Percentiles rank a stretch among this genome's conserved stretches.
These are phyloP conservation scores for Ceyx erithaca DNA, from an alignment of 2,797 vertebrate genomes.

Conservation along the genomic window DNA sequence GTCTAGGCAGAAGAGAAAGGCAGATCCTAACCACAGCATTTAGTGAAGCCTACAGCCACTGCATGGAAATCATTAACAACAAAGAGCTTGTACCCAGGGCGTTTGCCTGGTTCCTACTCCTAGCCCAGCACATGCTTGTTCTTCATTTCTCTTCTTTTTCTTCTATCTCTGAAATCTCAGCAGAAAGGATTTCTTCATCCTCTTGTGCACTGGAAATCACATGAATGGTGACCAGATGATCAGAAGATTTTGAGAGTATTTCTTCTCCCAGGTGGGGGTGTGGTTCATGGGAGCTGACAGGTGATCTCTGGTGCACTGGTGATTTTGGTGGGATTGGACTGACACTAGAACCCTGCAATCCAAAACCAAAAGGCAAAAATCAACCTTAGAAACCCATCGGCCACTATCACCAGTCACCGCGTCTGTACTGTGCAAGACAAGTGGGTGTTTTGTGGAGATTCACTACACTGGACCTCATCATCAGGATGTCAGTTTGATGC, in stretches of 20 bases:
- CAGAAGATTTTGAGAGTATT: conserved; percentile 67
- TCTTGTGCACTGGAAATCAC: conserved; percentile 75
- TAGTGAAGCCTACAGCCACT: background rate
- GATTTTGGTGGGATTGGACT: conserved; percentile 73
- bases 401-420: accelerated
- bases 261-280: background rate
- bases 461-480: accelerated
- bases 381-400: background rate
- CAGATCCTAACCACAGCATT: background rate
- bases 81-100: background rate
- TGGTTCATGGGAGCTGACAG: background rate
- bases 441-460: accelerated
- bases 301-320: conserved; percentile 75
- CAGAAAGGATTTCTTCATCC: conserved; percentile 81
- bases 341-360: conserved; percentile 72
- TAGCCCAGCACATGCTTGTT: background rate
- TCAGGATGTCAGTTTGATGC: background rate
- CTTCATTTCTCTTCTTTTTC: background rate
- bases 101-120: background rate
- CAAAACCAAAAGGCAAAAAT: background rate
- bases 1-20: background rate
- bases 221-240: conserved; percentile 78
- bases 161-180: conserved; percentile 73
- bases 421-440: accelerated
- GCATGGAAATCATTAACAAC: background rate